Percentiles rank a stretch among this genome's conserved stretches.
phyloP scores from a whole-genome alignment of 2,888 invertebrate species.

The Eupithecia vulgata region DNA sequence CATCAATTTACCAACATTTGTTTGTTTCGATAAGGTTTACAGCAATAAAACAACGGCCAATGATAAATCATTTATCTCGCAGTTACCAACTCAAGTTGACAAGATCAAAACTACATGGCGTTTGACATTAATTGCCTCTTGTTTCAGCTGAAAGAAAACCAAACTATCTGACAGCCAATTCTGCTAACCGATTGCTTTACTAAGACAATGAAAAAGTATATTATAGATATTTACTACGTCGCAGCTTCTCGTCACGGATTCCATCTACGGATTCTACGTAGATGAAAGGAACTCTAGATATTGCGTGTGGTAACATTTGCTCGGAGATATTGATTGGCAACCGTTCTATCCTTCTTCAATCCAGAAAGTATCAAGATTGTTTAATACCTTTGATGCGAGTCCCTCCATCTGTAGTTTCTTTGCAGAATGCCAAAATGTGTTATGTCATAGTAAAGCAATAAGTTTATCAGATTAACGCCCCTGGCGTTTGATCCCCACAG shows the following conservation, averaged over 20 bases:
- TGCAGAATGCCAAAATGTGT: neutral
- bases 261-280: too few relatives aligned
- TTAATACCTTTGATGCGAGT: neutral
- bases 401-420: neutral
- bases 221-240: too few relatives aligned
- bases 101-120: neutral
- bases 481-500: neutral
- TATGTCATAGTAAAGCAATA: neutral
- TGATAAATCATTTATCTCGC: neutral
- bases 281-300: too few relatives aligned
- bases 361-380: neutral
- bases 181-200: too few relatives aligned
- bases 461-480: neutral
- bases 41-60: neutral
- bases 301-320: too few relatives aligned
- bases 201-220: too few relatives aligned
- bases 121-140: conserved; percentile 3
- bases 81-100: conserved; percentile 5
- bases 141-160: neutral
- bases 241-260: too few relatives aligned
- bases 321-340: too few relatives aligned
- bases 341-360: too few relatives aligned
- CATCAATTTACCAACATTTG: too few relatives aligned
- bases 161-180: neutral
- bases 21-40: too few relatives aligned